These are phyloP conservation scores for Epiperipatus broadwayi DNA, from an alignment of 2,888 invertebrate genomes.

Conservation along the genomic window DNA sequence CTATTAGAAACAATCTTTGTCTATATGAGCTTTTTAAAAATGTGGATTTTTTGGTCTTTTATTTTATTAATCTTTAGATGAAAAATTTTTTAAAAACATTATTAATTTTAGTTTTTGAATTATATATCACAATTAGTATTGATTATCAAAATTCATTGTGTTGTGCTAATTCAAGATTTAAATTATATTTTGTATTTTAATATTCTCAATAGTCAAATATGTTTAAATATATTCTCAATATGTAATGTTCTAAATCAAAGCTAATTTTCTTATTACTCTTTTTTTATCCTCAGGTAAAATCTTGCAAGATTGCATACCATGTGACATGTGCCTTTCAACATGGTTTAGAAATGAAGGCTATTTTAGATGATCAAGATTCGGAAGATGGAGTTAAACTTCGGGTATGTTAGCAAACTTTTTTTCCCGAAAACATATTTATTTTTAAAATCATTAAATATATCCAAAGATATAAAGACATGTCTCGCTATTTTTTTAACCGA, in stretches of 20 bases:
- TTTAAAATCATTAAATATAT: too few species aligned
- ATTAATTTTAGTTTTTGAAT: too few species aligned
- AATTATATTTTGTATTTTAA: neutral
- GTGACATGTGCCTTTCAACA: slow-evolving; percentile 96
- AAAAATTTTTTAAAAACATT: too few species aligned
- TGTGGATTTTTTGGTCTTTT: too few species aligned
- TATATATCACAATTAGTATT: too few species aligned
- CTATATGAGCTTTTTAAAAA: too few species aligned
- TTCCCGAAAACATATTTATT: neutral
- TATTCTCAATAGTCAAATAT: neutral
- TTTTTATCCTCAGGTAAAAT: slow-evolving; percentile 42
- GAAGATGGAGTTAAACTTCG: slow-evolving; percentile 76
- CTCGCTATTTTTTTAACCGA: neutral
- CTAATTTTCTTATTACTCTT: neutral
- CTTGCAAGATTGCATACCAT: slow-evolving; percentile 94
- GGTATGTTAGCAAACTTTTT: slow-evolving; percentile 26
- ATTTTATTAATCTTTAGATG: too few species aligned
- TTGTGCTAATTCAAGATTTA: neutral
- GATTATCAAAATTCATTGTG: too few species aligned
- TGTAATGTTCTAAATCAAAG: neutral
- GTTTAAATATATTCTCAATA: neutral
- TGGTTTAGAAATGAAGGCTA: slow-evolving; percentile 90
- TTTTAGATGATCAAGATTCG: slow-evolving; percentile 82
- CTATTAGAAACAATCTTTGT: too few species aligned
- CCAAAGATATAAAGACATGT: too few species aligned